phyloP scores from a whole-genome alignment of 2,888 invertebrate species.

The Deilephila porcellus region DNA sequence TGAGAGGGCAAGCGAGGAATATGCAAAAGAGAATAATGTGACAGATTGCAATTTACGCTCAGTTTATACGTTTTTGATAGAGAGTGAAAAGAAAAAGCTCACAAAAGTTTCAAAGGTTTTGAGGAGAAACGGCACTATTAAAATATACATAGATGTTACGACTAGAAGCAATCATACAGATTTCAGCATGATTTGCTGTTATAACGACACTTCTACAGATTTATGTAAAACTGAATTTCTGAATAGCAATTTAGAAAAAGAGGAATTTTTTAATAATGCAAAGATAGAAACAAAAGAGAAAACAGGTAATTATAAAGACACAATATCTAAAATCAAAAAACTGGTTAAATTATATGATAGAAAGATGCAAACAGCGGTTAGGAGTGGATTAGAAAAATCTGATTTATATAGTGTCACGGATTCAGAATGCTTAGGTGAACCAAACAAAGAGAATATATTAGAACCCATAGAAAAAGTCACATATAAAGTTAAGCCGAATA shows the following conservation, averaged over 20 bases:
- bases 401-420: constrained; percentile 29
- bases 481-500: not conserved
- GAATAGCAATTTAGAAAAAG: constrained; percentile 28
- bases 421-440: constrained; percentile 32
- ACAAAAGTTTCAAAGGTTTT: constrained; percentile 63
- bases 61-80: constrained; percentile 59
- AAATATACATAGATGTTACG: constrained; percentile 67
- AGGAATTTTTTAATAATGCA: constrained; percentile 23
- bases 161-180: constrained; percentile 49
- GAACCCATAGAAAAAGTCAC: not conserved
- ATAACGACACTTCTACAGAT: constrained; percentile 37
- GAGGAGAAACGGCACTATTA: constrained; percentile 57
- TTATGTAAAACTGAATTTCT: constrained; percentile 42
- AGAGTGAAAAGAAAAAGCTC: constrained; percentile 56
- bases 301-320: constrained; percentile 47
- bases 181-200: constrained; percentile 59
- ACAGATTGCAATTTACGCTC: constrained; percentile 63
- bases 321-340: constrained; percentile 55
- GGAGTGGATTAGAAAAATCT: not conserved
- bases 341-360: constrained; percentile 55
- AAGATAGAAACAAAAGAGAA: constrained; percentile 27
- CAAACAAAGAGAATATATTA: constrained; percentile 2
- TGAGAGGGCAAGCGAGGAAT: constrained; percentile 41
- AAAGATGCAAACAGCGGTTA: constrained; percentile 38
- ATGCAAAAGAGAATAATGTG: constrained; percentile 34